A percentile compares a stretch with the other conserved stretches of the same genome.
Conservation (phyloP, 2,113 vertebrate species). For the Rhynchomys soricoides region DNA sequence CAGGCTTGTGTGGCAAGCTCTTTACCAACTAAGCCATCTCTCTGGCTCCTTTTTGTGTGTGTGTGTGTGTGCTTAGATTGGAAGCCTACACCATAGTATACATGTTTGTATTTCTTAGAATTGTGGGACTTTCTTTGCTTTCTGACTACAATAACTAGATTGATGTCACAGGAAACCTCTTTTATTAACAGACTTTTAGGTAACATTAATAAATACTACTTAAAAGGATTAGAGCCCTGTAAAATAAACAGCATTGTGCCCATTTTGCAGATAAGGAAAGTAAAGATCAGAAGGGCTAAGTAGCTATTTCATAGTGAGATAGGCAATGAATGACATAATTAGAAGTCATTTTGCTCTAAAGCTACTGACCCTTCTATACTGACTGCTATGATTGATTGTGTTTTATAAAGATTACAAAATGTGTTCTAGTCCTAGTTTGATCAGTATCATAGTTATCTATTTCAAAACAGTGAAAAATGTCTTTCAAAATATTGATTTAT, state of each 20-base stretch:
- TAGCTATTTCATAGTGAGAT: slow-evolving; percentile 3
- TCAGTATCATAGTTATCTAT: slow-evolving; percentile 27
- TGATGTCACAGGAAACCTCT: slow-evolving; percentile 10
- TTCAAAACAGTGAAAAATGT: slow-evolving; percentile 42
- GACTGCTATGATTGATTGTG: not conserved
- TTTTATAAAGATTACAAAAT: slow-evolving; percentile 43
- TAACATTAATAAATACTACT: slow-evolving; percentile 54
- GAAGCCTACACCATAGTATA: not conserved
- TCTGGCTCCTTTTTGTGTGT: not conserved
- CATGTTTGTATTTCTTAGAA: not conserved
- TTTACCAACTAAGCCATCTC: not conserved
- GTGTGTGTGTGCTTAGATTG: not conserved
- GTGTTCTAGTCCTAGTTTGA: slow-evolving; percentile 10
- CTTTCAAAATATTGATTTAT: slow-evolving; percentile 31
- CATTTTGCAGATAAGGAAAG: slow-evolving; percentile 54
- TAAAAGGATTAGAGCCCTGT: slow-evolving; percentile 25
- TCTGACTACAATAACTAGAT: slow-evolving; percentile 55
- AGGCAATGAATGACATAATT: not conserved
- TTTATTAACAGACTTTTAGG: not conserved
- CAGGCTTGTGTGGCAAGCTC: not conserved
- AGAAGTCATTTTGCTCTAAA: slow-evolving; percentile 42
- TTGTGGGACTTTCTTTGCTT: slow-evolving; percentile 51
- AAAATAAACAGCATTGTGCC: slow-evolving; percentile 44
- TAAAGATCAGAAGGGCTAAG: slow-evolving; percentile 41
- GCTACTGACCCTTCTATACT: not conserved